These are phyloP conservation scores for Sogatella furcifera DNA, from an alignment of 1,140 invertebrate species.

Conservation along the genomic window DNA sequence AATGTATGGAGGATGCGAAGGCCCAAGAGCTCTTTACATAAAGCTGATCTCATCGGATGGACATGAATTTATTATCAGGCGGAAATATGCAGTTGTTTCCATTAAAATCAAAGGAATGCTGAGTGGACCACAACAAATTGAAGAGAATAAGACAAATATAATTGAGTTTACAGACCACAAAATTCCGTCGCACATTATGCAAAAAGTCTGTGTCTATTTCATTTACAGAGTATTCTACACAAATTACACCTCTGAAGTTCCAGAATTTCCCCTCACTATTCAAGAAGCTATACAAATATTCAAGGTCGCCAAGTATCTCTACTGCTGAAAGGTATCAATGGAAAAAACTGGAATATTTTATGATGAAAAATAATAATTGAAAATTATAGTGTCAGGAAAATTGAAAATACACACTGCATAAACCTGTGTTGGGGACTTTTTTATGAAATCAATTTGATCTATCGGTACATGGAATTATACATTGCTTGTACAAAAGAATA, in stretches of 20 bases:
- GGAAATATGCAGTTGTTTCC: slow-evolving; percentile 94
- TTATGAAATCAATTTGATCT: too few species aligned
- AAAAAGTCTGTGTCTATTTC: slow-evolving; percentile 99
- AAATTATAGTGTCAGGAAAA: too few species aligned
- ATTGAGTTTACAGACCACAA: slow-evolving; percentile 68
- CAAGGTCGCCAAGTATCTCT: too few species aligned
- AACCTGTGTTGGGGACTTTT: too few species aligned
- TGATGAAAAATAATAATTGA: too few species aligned
- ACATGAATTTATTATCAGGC: slow-evolving; percentile 96
- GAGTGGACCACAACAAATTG: slow-evolving; percentile 91
- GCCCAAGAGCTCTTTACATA: slow-evolving; percentile 97
- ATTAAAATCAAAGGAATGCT: slow-evolving; percentile 99
- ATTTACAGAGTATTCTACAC: slow-evolving; percentile 98
- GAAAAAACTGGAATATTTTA: too few species aligned
- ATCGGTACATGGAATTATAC: too few species aligned
- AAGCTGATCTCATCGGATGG: slow-evolving; percentile 95
- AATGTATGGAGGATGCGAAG: slow-evolving; percentile 89
- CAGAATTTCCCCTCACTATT: slow-evolving; percentile 95
- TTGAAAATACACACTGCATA: too few species aligned
- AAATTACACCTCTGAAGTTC: slow-evolving; percentile 97
- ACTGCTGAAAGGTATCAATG: too few species aligned
- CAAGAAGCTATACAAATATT: slow-evolving; percentile 59
- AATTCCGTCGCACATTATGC: slow-evolving; percentile 75
- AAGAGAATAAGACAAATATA: slow-evolving; percentile 98
- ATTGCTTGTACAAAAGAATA: too few species aligned